Evolutionary conservation across 35 echinoderm and acorn worm species (phyloP).

Genomic region (Ophioderma brevispina): DNA sequence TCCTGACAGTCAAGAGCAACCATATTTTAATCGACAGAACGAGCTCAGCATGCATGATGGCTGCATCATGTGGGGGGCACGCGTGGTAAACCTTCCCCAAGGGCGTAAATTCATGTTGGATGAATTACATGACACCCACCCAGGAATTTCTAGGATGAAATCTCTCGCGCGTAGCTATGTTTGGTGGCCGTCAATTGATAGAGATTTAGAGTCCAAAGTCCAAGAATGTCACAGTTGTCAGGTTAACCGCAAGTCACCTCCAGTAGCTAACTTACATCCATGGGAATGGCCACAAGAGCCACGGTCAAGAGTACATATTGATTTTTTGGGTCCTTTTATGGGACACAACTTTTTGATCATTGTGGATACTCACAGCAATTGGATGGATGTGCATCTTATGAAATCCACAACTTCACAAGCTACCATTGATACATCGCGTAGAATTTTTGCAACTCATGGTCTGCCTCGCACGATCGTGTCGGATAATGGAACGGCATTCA

Average conservation of each 20-base stretch:
- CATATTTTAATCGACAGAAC: too few species aligned
- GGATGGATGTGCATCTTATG: constrained; percentile 30
- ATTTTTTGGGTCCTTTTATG: constrained; percentile 44
- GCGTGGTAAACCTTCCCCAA: constrained; percentile 54
- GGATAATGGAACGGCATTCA: constrained; percentile 46
- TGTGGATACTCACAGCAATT: constrained; percentile 48
- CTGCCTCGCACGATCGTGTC: constrained; percentile 22
- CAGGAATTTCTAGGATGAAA: too few species aligned
- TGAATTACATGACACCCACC: too few species aligned
- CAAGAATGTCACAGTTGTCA: too few species aligned
- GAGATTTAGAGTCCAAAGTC: constrained; percentile 12
- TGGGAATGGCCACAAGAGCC: constrained; percentile 46
- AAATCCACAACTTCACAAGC: neutral
- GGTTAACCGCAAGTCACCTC: too few species aligned
- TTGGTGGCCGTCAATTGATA: constrained; percentile 61
- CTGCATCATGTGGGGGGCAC: too few species aligned
- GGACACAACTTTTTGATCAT: constrained; percentile 35
- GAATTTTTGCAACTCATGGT: constrained; percentile 40
- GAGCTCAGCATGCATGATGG: too few species aligned
- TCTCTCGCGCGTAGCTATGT: too few species aligned
- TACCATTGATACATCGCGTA: too few species aligned
- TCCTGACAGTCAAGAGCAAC: too few species aligned
- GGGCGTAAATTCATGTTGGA: constrained; percentile 43
- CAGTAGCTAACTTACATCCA: too few species aligned
- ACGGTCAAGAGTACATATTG: constrained; percentile 56